A percentile compares a stretch with the other conserved stretches of the same genome.
These are phyloP conservation scores for Dioctria rufipes DNA, from an alignment of 2,888 invertebrate species.

Conservation along the genomic window DNA sequence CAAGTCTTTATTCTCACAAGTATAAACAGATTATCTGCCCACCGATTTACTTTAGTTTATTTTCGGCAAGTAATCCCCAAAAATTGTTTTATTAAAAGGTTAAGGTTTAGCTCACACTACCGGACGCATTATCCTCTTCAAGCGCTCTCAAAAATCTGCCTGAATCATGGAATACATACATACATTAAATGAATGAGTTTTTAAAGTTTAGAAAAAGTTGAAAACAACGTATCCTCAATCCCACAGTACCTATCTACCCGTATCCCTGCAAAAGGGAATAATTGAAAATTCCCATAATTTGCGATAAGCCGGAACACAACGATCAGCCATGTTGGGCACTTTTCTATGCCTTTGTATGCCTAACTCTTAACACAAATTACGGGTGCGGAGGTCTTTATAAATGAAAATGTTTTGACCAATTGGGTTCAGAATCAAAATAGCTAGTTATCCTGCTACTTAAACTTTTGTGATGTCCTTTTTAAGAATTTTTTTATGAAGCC, in stretches of 20 bases:
- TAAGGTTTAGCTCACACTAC: conserved; percentile 69
- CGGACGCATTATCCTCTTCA: conserved; percentile 60
- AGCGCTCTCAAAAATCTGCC: conserved; percentile 1
- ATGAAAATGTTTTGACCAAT: conserved; percentile 41
- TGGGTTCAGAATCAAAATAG: conserved; percentile 7
- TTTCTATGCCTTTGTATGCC: neutral
- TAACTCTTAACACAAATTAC: neutral
- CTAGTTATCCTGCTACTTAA: neutral
- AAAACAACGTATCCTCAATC: conserved; percentile 6
- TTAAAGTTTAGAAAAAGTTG: conserved; percentile 3
- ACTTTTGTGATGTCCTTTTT: neutral
- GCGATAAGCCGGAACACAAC: conserved; percentile 55
- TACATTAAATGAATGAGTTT: neutral
- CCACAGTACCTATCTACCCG: neutral
- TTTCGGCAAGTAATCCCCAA: conserved; percentile 65
- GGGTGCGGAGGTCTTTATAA: neutral
- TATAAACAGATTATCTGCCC: conserved; percentile 72
- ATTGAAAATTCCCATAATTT: conserved; percentile 57
- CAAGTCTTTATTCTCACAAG: conserved; percentile 60
- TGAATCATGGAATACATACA: neutral
- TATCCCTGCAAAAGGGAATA: conserved; percentile 3
- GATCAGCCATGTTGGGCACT: conserved; percentile 7
- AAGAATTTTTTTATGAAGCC: neutral
- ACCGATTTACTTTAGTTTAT: conserved; percentile 66
- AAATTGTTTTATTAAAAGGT: conserved; percentile 72